Evolutionary conservation across 2,797 vertebrate genomes (phyloP).

Genomic region (Anguilla megastoma): DNA sequence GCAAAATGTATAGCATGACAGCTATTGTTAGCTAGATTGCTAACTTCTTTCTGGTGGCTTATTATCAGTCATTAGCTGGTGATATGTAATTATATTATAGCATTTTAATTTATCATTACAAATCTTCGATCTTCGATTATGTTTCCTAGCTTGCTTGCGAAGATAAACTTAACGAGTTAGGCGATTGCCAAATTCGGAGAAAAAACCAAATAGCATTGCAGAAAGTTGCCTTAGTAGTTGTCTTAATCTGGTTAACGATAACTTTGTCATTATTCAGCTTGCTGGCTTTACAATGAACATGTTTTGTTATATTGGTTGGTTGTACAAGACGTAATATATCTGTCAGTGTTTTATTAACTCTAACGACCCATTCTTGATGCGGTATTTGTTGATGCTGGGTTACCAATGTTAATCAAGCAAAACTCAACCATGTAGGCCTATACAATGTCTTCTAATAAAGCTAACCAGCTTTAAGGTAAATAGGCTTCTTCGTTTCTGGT

Average conservation of each 20-base stretch:
- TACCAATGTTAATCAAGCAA: background rate
- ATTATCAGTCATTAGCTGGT: too few species aligned
- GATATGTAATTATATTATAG: too few species aligned
- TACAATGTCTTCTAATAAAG: background rate
- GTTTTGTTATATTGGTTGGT: background rate
- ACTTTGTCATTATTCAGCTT: background rate
- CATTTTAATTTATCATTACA: too few species aligned
- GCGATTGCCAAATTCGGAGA: too few species aligned
- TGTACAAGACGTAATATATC: background rate
- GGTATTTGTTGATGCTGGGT: background rate
- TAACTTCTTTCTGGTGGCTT: background rate
- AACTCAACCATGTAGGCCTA: background rate
- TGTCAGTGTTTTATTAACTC: too few species aligned
- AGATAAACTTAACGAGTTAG: background rate
- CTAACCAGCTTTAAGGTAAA: background rate
- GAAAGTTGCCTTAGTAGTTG: too few species aligned
- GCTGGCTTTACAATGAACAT: background rate
- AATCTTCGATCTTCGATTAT: background rate
- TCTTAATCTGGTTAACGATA: background rate
- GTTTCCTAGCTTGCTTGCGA: background rate
- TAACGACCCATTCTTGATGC: too few species aligned
- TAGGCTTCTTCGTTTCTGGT: background rate
- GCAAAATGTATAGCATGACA: background rate
- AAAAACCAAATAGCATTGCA: too few species aligned
- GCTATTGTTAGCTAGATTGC: background rate